A percentile compares a stretch with the other conserved stretches of the same genome.
These are phyloP conservation scores for Donacobius atricapilla DNA, from an alignment of 2,113 vertebrate genomes.

Conservation along the genomic window DNA sequence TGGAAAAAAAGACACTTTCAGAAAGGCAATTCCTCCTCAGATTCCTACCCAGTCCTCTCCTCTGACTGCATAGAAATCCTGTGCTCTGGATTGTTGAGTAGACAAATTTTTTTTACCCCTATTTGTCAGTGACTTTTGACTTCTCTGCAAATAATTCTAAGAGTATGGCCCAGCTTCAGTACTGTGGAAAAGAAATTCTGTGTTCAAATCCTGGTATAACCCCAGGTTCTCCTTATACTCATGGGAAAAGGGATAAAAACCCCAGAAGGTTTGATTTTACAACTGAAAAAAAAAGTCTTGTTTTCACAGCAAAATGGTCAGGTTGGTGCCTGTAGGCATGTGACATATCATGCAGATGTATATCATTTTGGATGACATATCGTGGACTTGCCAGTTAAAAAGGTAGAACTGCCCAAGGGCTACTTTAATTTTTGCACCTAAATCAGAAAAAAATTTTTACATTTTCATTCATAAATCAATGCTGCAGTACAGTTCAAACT, in stretches of 20 bases:
- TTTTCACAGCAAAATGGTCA: neutral
- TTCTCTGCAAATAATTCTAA: neutral
- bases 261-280: neutral
- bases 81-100: neutral
- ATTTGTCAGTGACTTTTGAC: neutral
- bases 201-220: neutral
- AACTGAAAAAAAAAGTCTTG: neutral
- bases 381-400: neutral
- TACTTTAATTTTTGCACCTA: conserved; percentile 1
- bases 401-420: neutral
- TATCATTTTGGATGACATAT: neutral
- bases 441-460: neutral
- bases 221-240: neutral
- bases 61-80: neutral
- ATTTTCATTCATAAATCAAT: conserved; percentile 33
- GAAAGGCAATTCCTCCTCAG: neutral
- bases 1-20: neutral
- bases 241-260: neutral
- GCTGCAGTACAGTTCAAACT: neutral
- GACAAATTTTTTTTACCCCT: neutral
- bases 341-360: neutral
- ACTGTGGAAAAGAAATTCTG: neutral
- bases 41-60: neutral
- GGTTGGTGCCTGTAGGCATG: neutral
- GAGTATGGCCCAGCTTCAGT: neutral